phyloP scores from a whole-genome alignment of 1,140 invertebrate species.

The Drosophila orosa region DNA sequence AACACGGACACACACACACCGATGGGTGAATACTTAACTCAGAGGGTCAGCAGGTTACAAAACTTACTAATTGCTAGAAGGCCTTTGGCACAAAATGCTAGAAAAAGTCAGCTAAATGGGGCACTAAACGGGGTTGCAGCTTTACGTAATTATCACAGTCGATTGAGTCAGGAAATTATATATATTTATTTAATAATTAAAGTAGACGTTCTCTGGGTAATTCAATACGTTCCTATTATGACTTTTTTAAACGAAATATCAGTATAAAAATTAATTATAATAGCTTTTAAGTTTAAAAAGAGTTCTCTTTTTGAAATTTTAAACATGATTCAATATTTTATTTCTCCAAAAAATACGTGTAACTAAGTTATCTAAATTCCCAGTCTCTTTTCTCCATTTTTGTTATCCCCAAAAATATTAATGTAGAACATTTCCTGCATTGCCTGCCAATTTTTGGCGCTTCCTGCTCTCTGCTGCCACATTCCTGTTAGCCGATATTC shows the following conservation, averaged over 20 bases:
- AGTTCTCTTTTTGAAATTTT: not conserved
- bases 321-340: not conserved
- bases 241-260: not conserved
- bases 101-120: constrained; percentile 45
- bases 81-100: constrained; percentile 49
- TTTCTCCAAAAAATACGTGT: not conserved
- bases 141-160: not conserved
- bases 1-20: constrained; percentile 19
- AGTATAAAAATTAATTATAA: not conserved
- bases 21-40: constrained; percentile 35
- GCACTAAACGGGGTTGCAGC: constrained; percentile 22
- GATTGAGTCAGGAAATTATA: constrained; percentile 1
- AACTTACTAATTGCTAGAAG: constrained; percentile 52
- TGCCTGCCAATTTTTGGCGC: constrained; percentile 26
- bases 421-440: constrained; percentile 45
- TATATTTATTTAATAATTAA: constrained; percentile 12
- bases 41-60: constrained; percentile 80
- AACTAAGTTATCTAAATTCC: not conserved
- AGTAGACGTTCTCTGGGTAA: fast-evolving
- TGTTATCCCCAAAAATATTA: constrained; percentile 4
- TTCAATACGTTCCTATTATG: not conserved
- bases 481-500: constrained; percentile 17
- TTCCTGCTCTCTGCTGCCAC: constrained; percentile 33
- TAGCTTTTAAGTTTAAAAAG: not conserved
- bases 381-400: not conserved